Conservation (phyloP, 2,113 vertebrate genomes). For the Hippocampus mohnikei region DNA sequence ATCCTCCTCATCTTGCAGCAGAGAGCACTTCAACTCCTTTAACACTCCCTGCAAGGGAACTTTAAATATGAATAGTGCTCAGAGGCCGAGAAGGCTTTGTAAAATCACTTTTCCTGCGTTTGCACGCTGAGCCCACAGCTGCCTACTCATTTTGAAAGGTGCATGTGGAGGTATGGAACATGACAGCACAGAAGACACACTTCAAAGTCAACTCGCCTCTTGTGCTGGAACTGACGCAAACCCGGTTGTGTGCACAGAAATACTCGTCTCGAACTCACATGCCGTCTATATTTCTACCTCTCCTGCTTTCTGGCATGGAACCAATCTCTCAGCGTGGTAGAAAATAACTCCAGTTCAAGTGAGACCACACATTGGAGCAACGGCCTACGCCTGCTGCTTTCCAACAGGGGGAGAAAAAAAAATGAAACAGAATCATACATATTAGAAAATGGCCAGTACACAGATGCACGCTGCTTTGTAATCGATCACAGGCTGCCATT, state of each 20-base stretch:
- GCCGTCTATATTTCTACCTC: conserved; percentile 53
- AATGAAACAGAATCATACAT: conserved; percentile 5
- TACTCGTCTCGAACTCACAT: conserved; percentile 55
- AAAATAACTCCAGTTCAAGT: conserved; percentile 63
- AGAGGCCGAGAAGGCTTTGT: conserved; percentile 51
- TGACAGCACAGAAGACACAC: conserved; percentile 41
- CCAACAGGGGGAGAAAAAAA: conserved; percentile 50
- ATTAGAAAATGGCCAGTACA: conserved; percentile 1
- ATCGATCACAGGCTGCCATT: conserved; percentile 41
- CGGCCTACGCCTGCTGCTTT: conserved; percentile 67
- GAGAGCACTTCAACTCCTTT: conserved; percentile 44
- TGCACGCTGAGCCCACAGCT: conserved; percentile 38
- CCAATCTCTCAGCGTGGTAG: conserved; percentile 57
- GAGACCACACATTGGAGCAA: conserved; percentile 64
- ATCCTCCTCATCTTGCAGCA: conserved; percentile 34
- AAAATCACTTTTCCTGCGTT: conserved; percentile 42
- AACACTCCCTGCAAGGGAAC: conserved; percentile 41
- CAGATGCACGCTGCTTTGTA: conserved; percentile 46
- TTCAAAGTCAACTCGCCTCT: conserved; percentile 55
- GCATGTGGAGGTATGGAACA: conserved; percentile 40
- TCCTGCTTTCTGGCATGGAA: conserved; percentile 55
- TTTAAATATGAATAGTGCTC: conserved; percentile 67
- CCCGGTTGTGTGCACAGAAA: conserved; percentile 52
- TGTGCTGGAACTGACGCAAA: conserved; percentile 61
- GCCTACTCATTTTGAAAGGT: conserved; percentile 48